Conservation (phyloP, 2,888 invertebrate genomes). For the Mesorhabditis spiculigera region DNA sequence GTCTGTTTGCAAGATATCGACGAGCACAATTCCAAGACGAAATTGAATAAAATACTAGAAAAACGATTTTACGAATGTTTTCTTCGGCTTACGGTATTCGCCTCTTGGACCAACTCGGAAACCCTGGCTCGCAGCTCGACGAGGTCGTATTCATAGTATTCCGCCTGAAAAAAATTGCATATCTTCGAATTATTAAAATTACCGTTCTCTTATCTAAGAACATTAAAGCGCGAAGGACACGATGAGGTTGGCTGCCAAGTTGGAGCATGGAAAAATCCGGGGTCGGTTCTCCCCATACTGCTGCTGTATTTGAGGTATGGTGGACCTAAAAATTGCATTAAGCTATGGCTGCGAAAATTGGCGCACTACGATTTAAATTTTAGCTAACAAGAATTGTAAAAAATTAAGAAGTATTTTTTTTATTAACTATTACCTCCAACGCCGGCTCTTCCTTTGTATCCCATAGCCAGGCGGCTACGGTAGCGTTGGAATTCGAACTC, state of each 20-base stretch:
- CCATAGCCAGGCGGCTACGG: background rate
- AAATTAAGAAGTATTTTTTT: background rate
- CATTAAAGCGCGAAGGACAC: conserved; percentile 21
- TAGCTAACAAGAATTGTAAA: too few species aligned
- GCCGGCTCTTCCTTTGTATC: background rate
- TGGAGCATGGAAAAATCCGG: conserved; percentile 41
- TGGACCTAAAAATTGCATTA: background rate
- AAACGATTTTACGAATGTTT: conserved; percentile 4
- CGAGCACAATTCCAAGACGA: conserved; percentile 45
- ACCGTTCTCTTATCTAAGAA: conserved; percentile 30
- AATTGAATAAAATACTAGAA: conserved; percentile 52
- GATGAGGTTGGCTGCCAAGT: conserved; percentile 15
- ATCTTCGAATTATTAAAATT: background rate
- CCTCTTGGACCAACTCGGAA: conserved; percentile 45
- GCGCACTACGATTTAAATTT: too few species aligned
- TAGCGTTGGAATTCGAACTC: background rate
- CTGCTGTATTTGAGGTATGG: conserved; percentile 21
- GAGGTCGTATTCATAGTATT: conserved; percentile 48
- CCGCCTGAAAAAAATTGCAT: conserved; percentile 35
- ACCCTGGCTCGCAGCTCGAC: conserved; percentile 39
- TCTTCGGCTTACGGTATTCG: conserved; percentile 38
- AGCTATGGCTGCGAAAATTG: background rate
- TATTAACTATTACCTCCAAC: background rate
- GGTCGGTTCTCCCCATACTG: conserved; percentile 54
- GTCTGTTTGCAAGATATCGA: conserved; percentile 48